A percentile compares a stretch with the other conserved stretches of the same genome.
Evolutionary conservation across 2,113 vertebrate species (phyloP).

Genomic region (Entomyzon cyanotis): DNA sequence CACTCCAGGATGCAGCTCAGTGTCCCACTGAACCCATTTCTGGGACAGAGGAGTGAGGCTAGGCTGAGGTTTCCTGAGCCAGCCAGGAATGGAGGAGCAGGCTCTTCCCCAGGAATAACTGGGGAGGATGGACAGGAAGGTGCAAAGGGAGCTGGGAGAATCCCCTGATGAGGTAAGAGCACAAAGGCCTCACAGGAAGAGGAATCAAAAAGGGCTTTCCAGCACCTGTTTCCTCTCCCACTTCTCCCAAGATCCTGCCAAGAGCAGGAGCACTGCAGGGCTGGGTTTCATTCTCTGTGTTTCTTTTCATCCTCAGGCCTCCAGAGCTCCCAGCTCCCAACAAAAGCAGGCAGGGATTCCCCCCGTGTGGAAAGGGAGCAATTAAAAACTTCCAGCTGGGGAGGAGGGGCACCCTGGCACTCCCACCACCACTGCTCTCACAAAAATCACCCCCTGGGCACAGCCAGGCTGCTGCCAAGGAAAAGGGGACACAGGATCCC

Average conservation of each 20-base stretch:
- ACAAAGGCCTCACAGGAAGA: not conserved
- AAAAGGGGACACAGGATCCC: not conserved
- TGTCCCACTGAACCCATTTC: not conserved
- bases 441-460: not conserved
- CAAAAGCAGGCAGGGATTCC: not conserved
- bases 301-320: not conserved
- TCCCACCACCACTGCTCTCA: not conserved
- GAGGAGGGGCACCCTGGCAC: not conserved
- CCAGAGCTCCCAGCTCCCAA: not conserved
- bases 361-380: accelerated
- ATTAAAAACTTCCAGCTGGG: not conserved
- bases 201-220: not conserved
- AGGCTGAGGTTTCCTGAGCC: no score
- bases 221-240: not conserved
- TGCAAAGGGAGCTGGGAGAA: not conserved
- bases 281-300: accelerated
- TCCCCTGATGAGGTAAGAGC: not conserved
- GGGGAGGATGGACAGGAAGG: not conserved
- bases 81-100: not conserved
- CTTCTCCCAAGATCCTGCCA: not conserved
- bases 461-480: not conserved
- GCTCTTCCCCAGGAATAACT: not conserved
- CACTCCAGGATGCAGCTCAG: no score
- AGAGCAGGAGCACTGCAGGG: not conserved
- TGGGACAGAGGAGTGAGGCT: not conserved